These are phyloP conservation scores for Scolopax mira DNA, from an alignment of 2,113 vertebrate species.

Conservation along the genomic window DNA sequence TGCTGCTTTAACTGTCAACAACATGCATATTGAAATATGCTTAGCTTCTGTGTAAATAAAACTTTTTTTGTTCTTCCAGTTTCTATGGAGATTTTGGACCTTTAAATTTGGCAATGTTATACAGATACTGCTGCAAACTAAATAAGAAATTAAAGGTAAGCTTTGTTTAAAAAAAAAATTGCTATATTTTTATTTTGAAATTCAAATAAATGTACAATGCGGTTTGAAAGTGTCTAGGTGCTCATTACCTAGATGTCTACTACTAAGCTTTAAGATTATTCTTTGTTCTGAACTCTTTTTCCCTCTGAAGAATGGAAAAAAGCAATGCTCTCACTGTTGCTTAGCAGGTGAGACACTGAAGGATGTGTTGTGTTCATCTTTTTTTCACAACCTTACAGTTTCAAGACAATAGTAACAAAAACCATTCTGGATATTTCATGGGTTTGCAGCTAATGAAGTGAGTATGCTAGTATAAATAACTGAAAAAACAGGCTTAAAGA, in stretches of 20 bases:
- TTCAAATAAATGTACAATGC: not conserved
- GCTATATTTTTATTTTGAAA: not conserved
- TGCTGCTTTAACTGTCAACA: not conserved
- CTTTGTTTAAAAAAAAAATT: not conserved
- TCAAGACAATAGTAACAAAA: not conserved
- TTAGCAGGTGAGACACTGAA: not conserved
- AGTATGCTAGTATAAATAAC: not conserved
- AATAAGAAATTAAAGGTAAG: conserved; percentile 98
- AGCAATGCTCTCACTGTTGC: not conserved
- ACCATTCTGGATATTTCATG: not conserved
- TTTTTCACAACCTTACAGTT: conserved; percentile 5
- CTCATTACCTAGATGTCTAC: not conserved
- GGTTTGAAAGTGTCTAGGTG: not conserved
- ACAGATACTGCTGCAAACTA: conserved; percentile 96
- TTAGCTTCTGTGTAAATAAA: not conserved
- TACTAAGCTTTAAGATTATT: not conserved
- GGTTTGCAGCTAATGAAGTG: not conserved
- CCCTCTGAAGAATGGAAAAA: not conserved
- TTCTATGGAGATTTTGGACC: conserved; percentile 98
- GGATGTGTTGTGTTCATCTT: not conserved
- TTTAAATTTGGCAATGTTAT: conserved; percentile 92
- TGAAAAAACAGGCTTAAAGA: not conserved
- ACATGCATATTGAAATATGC: not conserved
- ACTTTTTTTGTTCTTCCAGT: conserved; percentile 60
- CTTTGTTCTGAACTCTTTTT: not conserved